Percentiles rank a stretch among this genome's conserved stretches.
phyloP scores from a whole-genome alignment of 2,113 vertebrate genomes.

The Thamnaconus septentrionalis region DNA sequence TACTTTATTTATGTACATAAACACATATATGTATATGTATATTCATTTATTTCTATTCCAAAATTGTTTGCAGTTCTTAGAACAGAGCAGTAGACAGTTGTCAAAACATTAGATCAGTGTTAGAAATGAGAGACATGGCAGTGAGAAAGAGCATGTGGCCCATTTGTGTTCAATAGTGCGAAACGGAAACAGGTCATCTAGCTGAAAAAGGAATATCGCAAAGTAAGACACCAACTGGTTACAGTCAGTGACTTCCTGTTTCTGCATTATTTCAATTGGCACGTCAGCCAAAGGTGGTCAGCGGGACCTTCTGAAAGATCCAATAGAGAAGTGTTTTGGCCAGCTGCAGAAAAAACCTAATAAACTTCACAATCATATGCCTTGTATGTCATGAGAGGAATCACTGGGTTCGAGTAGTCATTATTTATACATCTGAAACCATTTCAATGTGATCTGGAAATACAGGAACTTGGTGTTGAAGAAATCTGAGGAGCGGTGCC shows the following conservation, averaged over 20 bases:
- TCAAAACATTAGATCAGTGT: neutral
- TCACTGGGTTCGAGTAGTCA: no score
- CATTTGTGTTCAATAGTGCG: conserved; percentile 40
- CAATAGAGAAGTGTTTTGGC: no score
- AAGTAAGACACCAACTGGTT: conserved; percentile 19
- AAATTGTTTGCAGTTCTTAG: neutral
- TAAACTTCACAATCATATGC: no score
- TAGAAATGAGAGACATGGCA: neutral
- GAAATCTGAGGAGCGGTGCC: neutral
- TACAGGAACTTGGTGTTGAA: conserved; percentile 3
- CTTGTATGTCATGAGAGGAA: no score
- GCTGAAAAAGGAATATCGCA: conserved; percentile 35
- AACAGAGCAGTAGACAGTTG: conserved; percentile 8
- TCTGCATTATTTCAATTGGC: neutral
- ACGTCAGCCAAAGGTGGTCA: neutral
- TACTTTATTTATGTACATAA: no score
- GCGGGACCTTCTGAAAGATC: no score
- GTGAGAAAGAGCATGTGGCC: conserved; percentile 42
- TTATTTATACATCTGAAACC: no score
- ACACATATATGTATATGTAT: no score
- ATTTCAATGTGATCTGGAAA: neutral
- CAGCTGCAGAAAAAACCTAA: no score
- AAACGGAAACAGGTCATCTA: conserved; percentile 62
- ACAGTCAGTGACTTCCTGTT: conserved; percentile 1
- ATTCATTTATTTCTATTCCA: no score